phyloP scores from a whole-genome alignment of 1,140 invertebrate species.

The Saccostrea cuccullata region DNA sequence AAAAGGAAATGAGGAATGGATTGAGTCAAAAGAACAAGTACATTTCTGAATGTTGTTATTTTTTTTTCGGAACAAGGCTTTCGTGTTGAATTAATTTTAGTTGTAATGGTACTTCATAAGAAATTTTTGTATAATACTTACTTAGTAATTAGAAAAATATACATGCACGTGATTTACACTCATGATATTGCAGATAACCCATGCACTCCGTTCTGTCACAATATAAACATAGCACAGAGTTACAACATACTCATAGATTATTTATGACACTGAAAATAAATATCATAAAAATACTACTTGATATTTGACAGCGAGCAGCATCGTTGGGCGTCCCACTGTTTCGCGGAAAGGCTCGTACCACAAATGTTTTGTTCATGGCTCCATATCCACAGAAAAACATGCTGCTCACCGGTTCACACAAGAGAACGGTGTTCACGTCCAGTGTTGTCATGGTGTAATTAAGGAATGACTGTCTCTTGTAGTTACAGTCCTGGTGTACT shows the following conservation, averaged over 20 bases:
- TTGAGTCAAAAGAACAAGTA: too few species aligned
- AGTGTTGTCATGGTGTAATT: constrained; percentile 13
- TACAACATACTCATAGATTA: not conserved
- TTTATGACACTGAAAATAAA: constrained; percentile 1
- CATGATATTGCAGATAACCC: not conserved
- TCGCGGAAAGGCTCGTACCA: not conserved
- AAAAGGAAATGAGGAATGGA: too few species aligned
- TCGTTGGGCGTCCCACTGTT: not conserved
- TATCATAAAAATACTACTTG: not conserved
- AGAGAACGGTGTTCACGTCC: not conserved
- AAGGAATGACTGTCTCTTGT: constrained; percentile 29
- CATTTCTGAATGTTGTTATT: too few species aligned
- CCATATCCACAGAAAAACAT: constrained; percentile 9
- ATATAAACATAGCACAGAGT: not conserved
- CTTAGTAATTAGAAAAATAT: too few species aligned
- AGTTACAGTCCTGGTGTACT: constrained; percentile 4
- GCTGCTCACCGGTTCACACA: constrained; percentile 19
- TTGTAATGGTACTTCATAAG: too few species aligned
- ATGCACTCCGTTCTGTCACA: not conserved
- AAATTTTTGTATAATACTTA: too few species aligned
- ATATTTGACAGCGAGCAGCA: not conserved
- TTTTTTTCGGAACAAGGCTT: too few species aligned
- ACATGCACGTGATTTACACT: too few species aligned
- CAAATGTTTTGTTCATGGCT: constrained; percentile 12
- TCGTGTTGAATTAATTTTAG: too few species aligned